Evolutionary conservation across 1,140 invertebrate species (phyloP), one percentile per base, ranked within the genome.

Genomic region (Aphelinus certus): DNA sequence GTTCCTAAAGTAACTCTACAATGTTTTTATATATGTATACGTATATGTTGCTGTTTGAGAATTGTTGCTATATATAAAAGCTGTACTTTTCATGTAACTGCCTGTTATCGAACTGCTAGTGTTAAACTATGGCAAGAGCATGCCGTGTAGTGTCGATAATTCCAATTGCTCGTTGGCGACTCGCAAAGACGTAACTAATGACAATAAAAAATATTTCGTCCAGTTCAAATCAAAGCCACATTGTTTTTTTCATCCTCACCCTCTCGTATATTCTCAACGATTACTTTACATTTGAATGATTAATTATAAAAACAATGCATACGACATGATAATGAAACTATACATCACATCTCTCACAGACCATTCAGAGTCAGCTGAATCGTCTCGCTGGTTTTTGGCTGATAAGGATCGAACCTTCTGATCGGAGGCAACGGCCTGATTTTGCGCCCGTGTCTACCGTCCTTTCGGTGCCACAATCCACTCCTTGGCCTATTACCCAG

Each of bases 391-490:
- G 7, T 46, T 58, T 69, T 47, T 1, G 42, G 43, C 45, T 3
- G 3, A 65, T 56, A 57, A 42, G 45, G 6, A 55, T 81, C 66
- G 65, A 84, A 79, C 5, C 79, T 81, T 66, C 84, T 86, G 55
- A 91, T 82, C 1, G 93, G 91, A 42, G 92, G 92, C 10, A 90
- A 86, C 68, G 87, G 90, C 76, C 88, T 90, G 57, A 98, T 93
- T 89, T 99, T 99, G 9, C 97, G 89, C 7, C 98, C 98, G 86
- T 92, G 91, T 75, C 92, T 91, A 7, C 97, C 97, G 75, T 91
- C 91, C 88, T 99, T 99, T 7, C 95, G 90, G 71, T 99, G 94
- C 94, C 95, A 98, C 43, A 95, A 88, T n/a, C 98, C 98, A 51
- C 95, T 97, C 42, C 94, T 89, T 2, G 96, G 97, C 48, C 97